Evolutionary conservation across 2,888 invertebrate species (phyloP).

Genomic region (Eupithecia inturbata): DNA sequence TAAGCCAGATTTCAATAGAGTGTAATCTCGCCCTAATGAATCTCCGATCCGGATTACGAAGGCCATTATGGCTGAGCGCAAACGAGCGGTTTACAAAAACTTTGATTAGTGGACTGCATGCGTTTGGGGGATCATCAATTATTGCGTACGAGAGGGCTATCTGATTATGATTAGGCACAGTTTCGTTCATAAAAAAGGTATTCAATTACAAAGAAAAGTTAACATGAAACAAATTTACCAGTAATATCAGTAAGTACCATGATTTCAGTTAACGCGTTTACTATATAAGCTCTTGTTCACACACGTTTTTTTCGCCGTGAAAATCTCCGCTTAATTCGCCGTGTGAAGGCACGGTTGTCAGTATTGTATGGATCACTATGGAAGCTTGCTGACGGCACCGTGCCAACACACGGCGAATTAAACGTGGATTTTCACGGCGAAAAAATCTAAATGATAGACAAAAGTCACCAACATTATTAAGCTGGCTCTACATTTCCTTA

Average conservation of each 20-base stretch:
- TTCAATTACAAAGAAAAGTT: not conserved
- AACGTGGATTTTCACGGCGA: no score
- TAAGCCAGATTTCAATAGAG: constrained; percentile 84
- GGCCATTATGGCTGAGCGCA: constrained; percentile 72
- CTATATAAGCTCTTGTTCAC: no score
- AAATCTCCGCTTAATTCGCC: no score
- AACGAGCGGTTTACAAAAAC: constrained; percentile 77
- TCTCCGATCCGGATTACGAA: constrained; percentile 83
- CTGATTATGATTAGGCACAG: constrained; percentile 16
- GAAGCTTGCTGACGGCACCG: no score
- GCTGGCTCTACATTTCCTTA: not conserved
- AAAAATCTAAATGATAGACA: no score
- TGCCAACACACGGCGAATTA: no score
- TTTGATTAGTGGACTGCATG: constrained; percentile 69
- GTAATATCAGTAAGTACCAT: not conserved
- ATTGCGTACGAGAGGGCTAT: constrained; percentile 23
- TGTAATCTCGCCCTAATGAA: constrained; percentile 85
- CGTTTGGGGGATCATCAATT: constrained; percentile 31
- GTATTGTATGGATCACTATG: no score
- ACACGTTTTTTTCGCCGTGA: no score
- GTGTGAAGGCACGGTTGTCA: no score
- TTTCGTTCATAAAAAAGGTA: not conserved
- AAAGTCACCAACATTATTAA: not conserved
- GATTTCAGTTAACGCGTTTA: not conserved
- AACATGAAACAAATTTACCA: not conserved